phyloP scores from a whole-genome alignment of 2,888 invertebrate species.

The Trisateles emortualis region DNA sequence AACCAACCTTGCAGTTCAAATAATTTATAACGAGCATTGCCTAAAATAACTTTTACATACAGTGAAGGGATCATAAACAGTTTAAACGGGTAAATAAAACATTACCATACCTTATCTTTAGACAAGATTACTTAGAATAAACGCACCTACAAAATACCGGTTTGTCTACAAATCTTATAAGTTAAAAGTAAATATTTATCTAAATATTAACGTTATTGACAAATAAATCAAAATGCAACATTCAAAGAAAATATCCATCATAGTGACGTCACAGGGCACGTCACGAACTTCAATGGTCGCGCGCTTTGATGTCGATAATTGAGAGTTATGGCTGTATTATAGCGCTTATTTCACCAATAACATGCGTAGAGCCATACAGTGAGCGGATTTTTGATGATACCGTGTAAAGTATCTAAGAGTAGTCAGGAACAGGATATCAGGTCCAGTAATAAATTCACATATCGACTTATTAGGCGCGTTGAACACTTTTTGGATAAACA shows the following conservation, averaged over 20 bases:
- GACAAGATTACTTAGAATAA: conserved; percentile 31
- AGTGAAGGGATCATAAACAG: conserved; percentile 7
- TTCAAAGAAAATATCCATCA: background rate
- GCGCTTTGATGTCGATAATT: conserved; percentile 53
- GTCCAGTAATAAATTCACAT: too few relatives aligned
- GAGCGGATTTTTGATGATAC: conserved; percentile 13
- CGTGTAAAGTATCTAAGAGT: too few relatives aligned
- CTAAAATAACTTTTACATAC: background rate
- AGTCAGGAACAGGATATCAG: too few relatives aligned
- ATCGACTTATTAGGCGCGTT: too few relatives aligned
- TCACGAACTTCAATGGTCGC: conserved; percentile 22
- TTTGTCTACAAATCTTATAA: conserved; percentile 9
- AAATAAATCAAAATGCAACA: background rate
- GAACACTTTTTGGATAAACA: too few relatives aligned
- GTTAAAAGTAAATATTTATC: conserved; percentile 7
- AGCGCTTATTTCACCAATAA: conserved; percentile 30
- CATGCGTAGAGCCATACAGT: conserved; percentile 17
- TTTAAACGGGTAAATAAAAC: conserved; percentile 20
- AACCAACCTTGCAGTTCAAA: too few relatives aligned
- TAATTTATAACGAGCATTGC: background rate
- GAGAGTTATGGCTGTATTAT: conserved; percentile 53
- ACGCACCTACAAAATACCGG: conserved; percentile 31
- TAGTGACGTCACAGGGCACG: background rate
- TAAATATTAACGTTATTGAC: background rate
- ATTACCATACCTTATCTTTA: conserved; percentile 29